These are phyloP conservation scores for Oxyura jamaicensis DNA, from an alignment of 2,113 vertebrate genomes.

Conservation along the genomic window DNA sequence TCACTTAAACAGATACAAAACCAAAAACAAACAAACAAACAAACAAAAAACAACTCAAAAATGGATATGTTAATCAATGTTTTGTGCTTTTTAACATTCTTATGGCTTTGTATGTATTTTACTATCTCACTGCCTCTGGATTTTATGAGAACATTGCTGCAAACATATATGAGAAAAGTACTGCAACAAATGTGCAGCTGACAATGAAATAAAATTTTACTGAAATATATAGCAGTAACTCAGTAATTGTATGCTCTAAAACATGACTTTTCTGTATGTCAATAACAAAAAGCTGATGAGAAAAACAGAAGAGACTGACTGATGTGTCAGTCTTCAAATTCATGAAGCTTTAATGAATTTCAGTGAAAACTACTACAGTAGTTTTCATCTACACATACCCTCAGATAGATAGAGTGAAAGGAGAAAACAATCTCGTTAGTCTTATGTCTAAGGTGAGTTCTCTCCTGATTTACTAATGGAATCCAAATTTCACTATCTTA, in stretches of 20 bases:
- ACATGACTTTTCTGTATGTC: neutral
- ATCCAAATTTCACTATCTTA: neutral
- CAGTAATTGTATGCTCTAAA: neutral
- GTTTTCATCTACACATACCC: accelerated
- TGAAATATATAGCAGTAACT: neutral
- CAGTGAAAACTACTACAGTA: neutral
- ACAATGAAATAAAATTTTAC: neutral
- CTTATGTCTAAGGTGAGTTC: neutral
- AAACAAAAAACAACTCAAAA: neutral
- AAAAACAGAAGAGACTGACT: neutral
- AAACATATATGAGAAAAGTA: neutral
- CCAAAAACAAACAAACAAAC: too few species aligned
- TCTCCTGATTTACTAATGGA: neutral
- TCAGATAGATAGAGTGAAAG: neutral
- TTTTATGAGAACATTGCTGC: neutral
- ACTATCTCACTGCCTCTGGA: neutral
- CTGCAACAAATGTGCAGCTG: neutral
- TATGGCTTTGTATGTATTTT: neutral
- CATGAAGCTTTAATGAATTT: neutral
- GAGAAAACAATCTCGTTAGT: neutral
- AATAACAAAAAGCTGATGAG: neutral
- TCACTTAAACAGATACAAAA: neutral
- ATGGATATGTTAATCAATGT: neutral
- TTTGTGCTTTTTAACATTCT: neutral
- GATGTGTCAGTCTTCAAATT: neutral